Conservation (phyloP, 2,888 invertebrate genomes). For the Cheilosia scutellata region DNA sequence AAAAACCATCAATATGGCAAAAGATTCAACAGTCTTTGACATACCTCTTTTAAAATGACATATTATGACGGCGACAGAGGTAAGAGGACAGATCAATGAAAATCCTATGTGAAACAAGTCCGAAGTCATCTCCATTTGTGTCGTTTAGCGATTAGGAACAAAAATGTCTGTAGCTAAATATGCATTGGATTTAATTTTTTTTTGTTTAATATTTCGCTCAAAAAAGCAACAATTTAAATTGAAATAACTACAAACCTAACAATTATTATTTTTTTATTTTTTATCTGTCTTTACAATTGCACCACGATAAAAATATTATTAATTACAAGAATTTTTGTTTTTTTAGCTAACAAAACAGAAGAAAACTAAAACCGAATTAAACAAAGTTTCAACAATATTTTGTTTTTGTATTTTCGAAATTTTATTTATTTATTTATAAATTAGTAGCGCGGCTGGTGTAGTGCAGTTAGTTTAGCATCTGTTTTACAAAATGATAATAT, state of each 20-base stretch:
- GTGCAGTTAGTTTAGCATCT: slow-evolving; percentile 51
- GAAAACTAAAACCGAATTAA: slow-evolving; percentile 5
- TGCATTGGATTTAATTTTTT: slow-evolving; percentile 12
- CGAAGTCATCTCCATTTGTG: not conserved
- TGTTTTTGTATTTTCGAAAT: not conserved
- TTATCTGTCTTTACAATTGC: slow-evolving; percentile 11
- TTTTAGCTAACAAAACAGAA: slow-evolving; percentile 25
- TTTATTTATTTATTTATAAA: slow-evolving; percentile 22
- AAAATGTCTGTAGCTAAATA: slow-evolving; percentile 21
- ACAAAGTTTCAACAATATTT: not conserved
- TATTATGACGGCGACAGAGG: not conserved
- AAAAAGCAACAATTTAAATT: slow-evolving; percentile 19
- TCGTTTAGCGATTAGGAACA: slow-evolving; percentile 31
- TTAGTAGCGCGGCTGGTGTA: slow-evolving; percentile 44
- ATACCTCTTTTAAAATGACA: too few relatives aligned
- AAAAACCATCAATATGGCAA: too few relatives aligned
- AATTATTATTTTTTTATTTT: slow-evolving; percentile 19
- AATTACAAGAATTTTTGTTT: slow-evolving; percentile 34
- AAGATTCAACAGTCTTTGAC: too few relatives aligned
- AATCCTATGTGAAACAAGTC: not conserved
- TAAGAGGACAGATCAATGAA: not conserved
- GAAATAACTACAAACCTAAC: slow-evolving; percentile 41
- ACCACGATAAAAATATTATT: slow-evolving; percentile 29
- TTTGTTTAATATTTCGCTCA: slow-evolving; percentile 29
- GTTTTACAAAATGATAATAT: slow-evolving; percentile 57